Evolutionary conservation across 2,113 vertebrate genomes (phyloP), one percentile per base, ranked within the genome.

Genomic region (Paedocypris sp.): DNA sequence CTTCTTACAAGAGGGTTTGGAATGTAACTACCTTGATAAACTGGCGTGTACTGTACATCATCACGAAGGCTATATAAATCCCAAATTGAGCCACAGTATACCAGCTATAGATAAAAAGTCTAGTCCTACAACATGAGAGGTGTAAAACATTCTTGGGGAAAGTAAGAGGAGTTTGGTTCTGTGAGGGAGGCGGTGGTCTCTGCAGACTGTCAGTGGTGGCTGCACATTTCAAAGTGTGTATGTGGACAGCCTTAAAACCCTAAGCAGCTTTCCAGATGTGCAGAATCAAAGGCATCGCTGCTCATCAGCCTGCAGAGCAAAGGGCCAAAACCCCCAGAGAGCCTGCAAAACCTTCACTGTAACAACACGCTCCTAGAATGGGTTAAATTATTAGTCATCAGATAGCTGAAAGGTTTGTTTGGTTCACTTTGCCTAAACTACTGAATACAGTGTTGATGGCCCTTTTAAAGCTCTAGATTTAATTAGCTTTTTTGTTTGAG

Each of bases 161-260:
- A 49, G 47, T 31, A 28, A 46, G n/a, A 16, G 28, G 38, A 22
- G 22, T 33, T 5, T 35, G 45, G 48, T 15, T 23, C 50, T 22
- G 49, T 33, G 20, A 29, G 23, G 47, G 28, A 29, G 36, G 28
- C 32, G 28, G 12, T 47, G 42, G 39, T 35, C 72, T 76, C 82
- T 82, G 79, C 71, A 69, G 75, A 77, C 76, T 75, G 73, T 83
- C 81, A 82, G 79, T 71, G 52, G 73, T 75, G 73, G 66, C 73
- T 74, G 71, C 67, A 75, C 59, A 63, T 73, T 77, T 82, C 78
- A 80, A 77, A 83, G 74, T 41, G 72, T 60, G 72, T 58, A 69
- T 66, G 64, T 69, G 77, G 72, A 72, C 72, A 76, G 73, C 68
- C 46, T 22, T 67, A 65, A 75, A 63, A 60, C 52, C 13, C 71